These are phyloP conservation scores for Bradypodion ventrale DNA, from an alignment of 2,797 vertebrate species.

Conservation along the genomic window DNA sequence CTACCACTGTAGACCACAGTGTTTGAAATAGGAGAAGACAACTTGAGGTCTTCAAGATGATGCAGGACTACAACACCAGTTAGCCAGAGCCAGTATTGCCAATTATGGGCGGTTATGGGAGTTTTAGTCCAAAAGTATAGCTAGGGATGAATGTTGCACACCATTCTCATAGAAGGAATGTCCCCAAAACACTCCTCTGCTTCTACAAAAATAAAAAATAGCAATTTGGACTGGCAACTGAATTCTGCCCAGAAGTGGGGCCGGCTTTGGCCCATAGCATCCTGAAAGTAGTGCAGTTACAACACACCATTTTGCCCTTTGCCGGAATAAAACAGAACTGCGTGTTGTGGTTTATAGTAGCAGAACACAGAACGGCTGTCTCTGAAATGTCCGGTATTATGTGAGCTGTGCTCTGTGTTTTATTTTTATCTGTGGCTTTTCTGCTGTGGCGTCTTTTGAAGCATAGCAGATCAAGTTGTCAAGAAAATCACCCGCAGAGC, in stretches of 20 bases:
- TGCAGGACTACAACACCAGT: not conserved
- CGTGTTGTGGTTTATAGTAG: constrained; percentile 23
- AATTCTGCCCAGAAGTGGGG: not conserved
- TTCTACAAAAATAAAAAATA: too few species aligned
- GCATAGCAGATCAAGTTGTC: constrained; percentile 25
- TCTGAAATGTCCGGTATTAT: not conserved
- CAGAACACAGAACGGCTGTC: constrained; percentile 15
- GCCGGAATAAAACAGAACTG: not conserved
- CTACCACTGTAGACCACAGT: not conserved
- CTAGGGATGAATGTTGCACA: too few species aligned
- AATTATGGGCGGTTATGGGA: not conserved
- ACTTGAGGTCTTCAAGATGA: not conserved
- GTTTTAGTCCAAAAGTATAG: not conserved
- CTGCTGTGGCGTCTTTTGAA: constrained; percentile 21
- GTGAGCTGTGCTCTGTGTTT: not conserved
- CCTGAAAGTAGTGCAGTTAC: too few species aligned
- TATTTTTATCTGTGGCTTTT: constrained; percentile 42
- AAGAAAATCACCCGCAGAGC: constrained; percentile 57
- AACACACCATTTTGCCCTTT: not conserved
- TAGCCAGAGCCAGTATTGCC: not conserved
- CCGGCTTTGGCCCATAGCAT: not conserved
- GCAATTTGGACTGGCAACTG: too few species aligned
- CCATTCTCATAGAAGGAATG: too few species aligned
- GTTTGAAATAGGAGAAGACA: not conserved
- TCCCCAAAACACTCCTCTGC: too few species aligned